Conservation (phyloP, 2,797 vertebrate genomes). For the Dipus sagitta region DNA sequence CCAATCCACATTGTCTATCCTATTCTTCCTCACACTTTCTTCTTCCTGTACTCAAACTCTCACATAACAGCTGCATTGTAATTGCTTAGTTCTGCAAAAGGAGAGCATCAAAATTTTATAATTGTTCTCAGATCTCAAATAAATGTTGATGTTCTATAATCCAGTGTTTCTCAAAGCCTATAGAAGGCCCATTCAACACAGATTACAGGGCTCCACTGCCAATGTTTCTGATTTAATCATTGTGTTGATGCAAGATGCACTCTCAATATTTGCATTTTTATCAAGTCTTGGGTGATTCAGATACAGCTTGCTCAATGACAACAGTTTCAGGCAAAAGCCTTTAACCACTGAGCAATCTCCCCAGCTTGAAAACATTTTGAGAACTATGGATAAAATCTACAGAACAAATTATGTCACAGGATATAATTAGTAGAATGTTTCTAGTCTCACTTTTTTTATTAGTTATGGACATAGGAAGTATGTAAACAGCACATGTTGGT, state of each 20-base stretch:
- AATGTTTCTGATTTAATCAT: background rate
- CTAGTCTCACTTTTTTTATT: background rate
- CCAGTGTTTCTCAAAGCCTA: background rate
- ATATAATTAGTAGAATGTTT: background rate
- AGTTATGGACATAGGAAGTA: too few species aligned
- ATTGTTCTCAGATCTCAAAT: background rate
- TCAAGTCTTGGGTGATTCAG: background rate
- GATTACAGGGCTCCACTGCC: background rate
- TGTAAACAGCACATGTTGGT: too few species aligned
- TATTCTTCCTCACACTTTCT: background rate
- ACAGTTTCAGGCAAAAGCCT: background rate
- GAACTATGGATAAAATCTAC: background rate
- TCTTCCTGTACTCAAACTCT: conserved; percentile 5
- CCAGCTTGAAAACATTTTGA: background rate
- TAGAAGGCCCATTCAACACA: background rate
- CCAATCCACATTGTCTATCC: background rate
- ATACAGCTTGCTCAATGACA: background rate
- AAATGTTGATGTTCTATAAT: background rate
- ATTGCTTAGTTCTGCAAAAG: background rate
- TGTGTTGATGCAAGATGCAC: background rate
- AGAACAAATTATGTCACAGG: background rate
- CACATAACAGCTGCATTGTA: background rate
- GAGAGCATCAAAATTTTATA: background rate
- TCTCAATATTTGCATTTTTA: background rate
- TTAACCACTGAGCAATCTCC: too few species aligned